These are phyloP conservation scores for Hipposideros armiger DNA, from an alignment of 2,113 vertebrate species.

Conservation along the genomic window DNA sequence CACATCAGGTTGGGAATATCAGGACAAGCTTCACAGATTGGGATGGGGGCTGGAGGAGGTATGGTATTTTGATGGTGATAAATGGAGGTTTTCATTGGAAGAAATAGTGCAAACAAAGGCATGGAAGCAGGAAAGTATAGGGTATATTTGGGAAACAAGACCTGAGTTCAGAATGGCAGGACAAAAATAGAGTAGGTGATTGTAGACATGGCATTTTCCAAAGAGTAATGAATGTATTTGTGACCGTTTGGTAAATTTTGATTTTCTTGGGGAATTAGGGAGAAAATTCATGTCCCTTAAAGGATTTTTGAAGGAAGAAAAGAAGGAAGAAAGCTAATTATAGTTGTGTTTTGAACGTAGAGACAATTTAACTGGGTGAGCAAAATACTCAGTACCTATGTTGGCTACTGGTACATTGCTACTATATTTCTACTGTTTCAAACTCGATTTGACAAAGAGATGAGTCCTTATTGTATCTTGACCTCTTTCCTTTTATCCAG, in stretches of 20 bases:
- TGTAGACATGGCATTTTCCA: background rate
- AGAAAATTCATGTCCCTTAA: background rate
- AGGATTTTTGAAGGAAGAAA: conserved; percentile 21
- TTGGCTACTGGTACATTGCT: background rate
- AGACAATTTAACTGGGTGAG: background rate
- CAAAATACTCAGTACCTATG: background rate
- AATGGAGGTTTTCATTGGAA: background rate
- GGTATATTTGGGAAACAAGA: background rate
- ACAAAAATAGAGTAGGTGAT: background rate
- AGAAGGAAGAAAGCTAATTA: background rate
- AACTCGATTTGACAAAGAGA: background rate
- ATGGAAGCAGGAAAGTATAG: background rate
- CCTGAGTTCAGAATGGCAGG: background rate
- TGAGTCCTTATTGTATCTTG: background rate
- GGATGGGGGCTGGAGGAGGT: background rate
- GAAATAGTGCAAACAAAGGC: background rate
- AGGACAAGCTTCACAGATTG: background rate
- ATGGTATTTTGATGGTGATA: background rate
- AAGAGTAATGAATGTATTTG: background rate
- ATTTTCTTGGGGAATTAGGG: background rate
- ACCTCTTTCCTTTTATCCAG: background rate
- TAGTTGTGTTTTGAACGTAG: background rate
- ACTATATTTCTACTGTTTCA: background rate
- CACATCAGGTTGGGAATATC: background rate
- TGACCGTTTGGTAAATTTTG: background rate